Percentiles rank a stretch among this genome's conserved stretches.
Conservation (phyloP, 2,113 vertebrate genomes). For the Ctenodactylus gundi region DNA sequence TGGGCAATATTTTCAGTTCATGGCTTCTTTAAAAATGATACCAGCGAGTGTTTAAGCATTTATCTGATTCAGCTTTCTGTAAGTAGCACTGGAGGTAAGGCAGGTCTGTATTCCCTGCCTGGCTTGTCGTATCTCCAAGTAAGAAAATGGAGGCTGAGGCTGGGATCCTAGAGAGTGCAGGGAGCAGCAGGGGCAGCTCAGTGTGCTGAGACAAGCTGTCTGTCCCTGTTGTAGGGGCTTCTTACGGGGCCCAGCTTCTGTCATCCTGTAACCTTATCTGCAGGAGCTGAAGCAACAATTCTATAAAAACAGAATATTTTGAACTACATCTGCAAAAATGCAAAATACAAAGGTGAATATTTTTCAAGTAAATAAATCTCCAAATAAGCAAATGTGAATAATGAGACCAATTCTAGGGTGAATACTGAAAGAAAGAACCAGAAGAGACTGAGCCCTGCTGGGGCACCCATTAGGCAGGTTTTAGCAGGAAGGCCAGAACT, state of each 20-base stretch:
- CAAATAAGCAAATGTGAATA: neutral
- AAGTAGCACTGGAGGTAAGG: neutral
- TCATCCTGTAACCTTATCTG: conserved; percentile 21
- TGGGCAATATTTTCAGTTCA: neutral
- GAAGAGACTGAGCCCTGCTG: neutral
- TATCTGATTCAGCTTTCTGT: neutral
- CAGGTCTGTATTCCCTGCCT: neutral
- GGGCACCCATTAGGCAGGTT: neutral
- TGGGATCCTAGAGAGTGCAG: neutral
- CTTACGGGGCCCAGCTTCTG: conserved; percentile 24
- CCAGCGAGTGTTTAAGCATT: neutral
- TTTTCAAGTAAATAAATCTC: conserved; percentile 15
- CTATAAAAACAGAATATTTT: neutral
- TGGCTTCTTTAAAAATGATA: neutral
- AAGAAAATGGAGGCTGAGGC: neutral
- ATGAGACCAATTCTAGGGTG: neutral
- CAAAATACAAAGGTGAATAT: neutral
- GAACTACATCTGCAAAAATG: neutral
- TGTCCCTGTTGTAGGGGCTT: neutral
- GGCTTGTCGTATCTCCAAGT: neutral
- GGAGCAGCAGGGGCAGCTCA: neutral
- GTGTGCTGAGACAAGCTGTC: neutral
- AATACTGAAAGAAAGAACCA: conserved; percentile 4
- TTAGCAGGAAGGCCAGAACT: neutral
- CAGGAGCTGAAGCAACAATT: neutral